phyloP scores from a whole-genome alignment of 2,888 invertebrate genomes.

The Drosophila infuscata region DNA sequence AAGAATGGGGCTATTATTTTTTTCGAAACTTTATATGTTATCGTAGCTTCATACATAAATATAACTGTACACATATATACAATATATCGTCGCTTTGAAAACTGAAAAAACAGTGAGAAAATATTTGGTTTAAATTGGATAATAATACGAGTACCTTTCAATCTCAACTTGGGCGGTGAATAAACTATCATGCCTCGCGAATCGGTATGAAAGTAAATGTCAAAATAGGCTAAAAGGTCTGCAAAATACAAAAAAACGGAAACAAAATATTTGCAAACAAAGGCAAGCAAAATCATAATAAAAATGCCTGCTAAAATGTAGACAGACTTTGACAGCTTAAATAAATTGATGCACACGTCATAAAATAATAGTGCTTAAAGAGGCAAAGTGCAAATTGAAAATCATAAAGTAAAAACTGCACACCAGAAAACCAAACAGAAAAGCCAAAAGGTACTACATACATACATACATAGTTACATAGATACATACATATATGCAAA shows the following conservation, averaged over 20 bases:
- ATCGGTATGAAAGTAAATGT: conserved; percentile 91
- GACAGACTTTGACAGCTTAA: conserved; percentile 31
- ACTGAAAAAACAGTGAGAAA: conserved; percentile 42
- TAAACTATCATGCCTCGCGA: conserved; percentile 88
- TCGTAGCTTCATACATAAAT: neutral
- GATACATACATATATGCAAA: conserved; percentile 15
- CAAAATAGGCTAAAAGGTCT: conserved; percentile 91
- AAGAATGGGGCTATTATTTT: neutral
- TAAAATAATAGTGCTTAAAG: conserved; percentile 8
- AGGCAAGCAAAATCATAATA: conserved; percentile 25
- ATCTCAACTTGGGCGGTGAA: conserved; percentile 89
- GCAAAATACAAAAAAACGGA: conserved; percentile 85
- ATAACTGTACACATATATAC: conserved; percentile 2
- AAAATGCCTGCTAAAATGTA: conserved; percentile 26
- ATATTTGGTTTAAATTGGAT: conserved; percentile 46
- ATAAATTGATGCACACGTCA: conserved; percentile 22
- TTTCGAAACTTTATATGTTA: neutral
- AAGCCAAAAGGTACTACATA: conserved; percentile 25
- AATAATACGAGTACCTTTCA: conserved; percentile 88
- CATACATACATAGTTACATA: conserved; percentile 27
- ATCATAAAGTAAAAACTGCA: conserved; percentile 22
- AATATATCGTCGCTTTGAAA: conserved; percentile 7
- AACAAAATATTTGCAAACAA: conserved; percentile 51
- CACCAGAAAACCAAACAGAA: conserved; percentile 30
- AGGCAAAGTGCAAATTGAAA: conserved; percentile 39